Evolutionary conservation across 2,797 vertebrate species (phyloP), one percentile per base, ranked within the genome.

Genomic region (Chrysocyon brachyurus): DNA sequence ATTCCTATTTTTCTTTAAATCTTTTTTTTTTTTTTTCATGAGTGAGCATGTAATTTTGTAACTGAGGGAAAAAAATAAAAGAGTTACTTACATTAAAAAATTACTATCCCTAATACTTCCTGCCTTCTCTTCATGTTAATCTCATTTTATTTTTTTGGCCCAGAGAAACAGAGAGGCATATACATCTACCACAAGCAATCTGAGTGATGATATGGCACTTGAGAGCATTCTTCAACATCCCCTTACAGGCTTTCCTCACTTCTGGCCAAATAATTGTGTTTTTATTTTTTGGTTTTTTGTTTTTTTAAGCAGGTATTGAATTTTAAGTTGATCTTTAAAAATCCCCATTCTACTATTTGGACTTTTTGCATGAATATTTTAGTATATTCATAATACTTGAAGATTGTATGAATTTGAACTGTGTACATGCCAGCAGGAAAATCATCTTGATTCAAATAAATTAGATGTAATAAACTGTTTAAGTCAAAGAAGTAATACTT

Each of bases 301-400:
- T 63, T 52, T 92, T 77, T 66, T 16, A 8, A 56, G 6, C 21
- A 46, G 82, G 22, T 2, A 33, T 2, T 59, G 22, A 70, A 64
- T 92, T 19, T 28, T 88, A 72, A 88, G 78, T 90, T 92, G 77
- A 86, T 61, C 16, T 85, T 72, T 17, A 22, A 93, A 92, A 86
- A 90, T 17, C 26, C 75, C 87, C 8, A 56, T 5, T 82, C 6
- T 28, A 22, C 33, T 61, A 36, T 78, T 83, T 81, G 24, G 68
- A 63, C 17, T n/a, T 87, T 19, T 87, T 19, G 15, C 75, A 88
- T 79, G 56, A 96, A 31, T 56, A 64, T 28, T 88, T 78, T 64
- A 66, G 6, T 36, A 66, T 26, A 33, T 31, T 82, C n/a, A 77
- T 52, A 59, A 72, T 17, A 19, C 11, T 82, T 61, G 26, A 66